These are phyloP conservation scores for Drosophila saltans DNA, from an alignment of 1,140 invertebrate genomes.

Conservation along the genomic window DNA sequence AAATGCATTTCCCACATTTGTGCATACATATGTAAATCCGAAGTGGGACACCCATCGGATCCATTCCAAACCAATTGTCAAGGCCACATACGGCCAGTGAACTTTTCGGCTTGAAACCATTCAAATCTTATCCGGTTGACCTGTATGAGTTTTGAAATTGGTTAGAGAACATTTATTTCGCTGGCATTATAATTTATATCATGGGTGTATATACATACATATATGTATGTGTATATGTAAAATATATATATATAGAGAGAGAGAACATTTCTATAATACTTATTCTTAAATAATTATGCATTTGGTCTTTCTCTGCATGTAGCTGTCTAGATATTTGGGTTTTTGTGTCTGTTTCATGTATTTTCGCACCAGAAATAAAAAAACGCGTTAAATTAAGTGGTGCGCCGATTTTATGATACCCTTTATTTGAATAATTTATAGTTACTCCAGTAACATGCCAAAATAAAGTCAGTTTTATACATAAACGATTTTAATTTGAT, in stretches of 20 bases:
- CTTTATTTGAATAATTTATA: not conserved
- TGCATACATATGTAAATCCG: too few species aligned
- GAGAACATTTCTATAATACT: conserved; percentile 42
- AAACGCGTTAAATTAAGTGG: not conserved
- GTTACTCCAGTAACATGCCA: too few species aligned
- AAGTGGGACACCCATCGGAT: too few species aligned
- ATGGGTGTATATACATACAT: conserved; percentile 8
- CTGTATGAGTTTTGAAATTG: conserved; percentile 38
- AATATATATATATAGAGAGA: conserved; percentile 23
- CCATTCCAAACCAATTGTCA: too few species aligned
- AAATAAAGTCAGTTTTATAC: too few species aligned
- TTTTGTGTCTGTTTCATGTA: conserved; percentile 33
- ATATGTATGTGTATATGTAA: not conserved
- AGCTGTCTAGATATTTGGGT: conserved; percentile 15
- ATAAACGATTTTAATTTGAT: too few species aligned
- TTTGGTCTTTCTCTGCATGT: conserved; percentile 42
- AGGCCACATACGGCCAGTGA: too few species aligned
- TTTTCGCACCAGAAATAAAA: conserved; percentile 20
- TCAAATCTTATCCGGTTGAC: conserved; percentile 45
- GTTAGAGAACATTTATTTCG: not conserved
- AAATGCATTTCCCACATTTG: too few species aligned
- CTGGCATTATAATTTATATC: conserved; percentile 1
- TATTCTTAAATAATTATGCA: conserved; percentile 64
- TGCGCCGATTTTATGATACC: conserved; percentile 13
- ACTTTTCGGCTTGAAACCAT: conserved; percentile 16